Evolutionary conservation across 2,888 invertebrate species (phyloP).

Genomic region (Dynastes grantii): DNA sequence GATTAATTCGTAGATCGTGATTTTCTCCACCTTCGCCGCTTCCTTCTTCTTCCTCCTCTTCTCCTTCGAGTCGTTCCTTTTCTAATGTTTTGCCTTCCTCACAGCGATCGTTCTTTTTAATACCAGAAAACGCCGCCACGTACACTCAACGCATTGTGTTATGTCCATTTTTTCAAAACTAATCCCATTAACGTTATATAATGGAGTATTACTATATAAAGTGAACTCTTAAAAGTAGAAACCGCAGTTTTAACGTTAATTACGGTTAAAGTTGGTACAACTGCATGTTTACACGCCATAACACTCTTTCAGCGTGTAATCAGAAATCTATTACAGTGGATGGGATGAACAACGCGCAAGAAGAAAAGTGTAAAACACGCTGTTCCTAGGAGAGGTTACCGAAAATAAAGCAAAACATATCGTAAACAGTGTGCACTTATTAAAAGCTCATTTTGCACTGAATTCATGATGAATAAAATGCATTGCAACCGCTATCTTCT

Average conservation of each 20-base stretch:
- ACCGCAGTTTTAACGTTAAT: constrained; percentile 43
- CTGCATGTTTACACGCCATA: constrained; percentile 47
- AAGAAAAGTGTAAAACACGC: constrained; percentile 32
- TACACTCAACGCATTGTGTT: constrained; percentile 12
- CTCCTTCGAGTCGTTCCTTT: not conserved
- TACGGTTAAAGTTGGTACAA: constrained; percentile 28
- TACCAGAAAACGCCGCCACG: constrained; percentile 25
- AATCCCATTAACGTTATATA: constrained; percentile 40
- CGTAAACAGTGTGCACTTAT: constrained; percentile 47
- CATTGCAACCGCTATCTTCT: not conserved
- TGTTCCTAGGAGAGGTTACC: constrained; percentile 3
- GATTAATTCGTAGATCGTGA: constrained; percentile 46
- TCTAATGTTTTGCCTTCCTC: not conserved
- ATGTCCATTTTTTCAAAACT: constrained; percentile 19
- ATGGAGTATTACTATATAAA: constrained; percentile 44
- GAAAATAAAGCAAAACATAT: constrained; percentile 34
- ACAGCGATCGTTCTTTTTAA: constrained; percentile 35
- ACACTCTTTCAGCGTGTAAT: constrained; percentile 44
- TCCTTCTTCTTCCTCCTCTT: constrained; percentile 27
- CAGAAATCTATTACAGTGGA: constrained; percentile 49
- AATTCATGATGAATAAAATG: constrained; percentile 38
- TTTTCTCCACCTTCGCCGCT: constrained; percentile 26
- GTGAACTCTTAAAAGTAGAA: constrained; percentile 27
- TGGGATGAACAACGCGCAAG: constrained; percentile 1
- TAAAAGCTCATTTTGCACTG: constrained; percentile 58